phyloP scores from a whole-genome alignment of 2,888 invertebrate genomes.

The Nebria brevicollis region DNA sequence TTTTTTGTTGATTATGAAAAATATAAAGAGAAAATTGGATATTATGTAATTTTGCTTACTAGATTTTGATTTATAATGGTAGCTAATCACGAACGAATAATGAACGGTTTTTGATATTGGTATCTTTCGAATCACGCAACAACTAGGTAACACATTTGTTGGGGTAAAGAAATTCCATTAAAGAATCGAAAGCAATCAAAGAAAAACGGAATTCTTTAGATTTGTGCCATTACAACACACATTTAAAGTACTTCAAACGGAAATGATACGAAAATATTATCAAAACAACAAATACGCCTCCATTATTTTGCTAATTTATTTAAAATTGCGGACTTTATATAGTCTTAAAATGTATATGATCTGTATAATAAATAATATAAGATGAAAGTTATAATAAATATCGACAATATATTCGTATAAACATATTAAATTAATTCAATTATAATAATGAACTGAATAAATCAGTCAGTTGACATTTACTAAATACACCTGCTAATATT shows the following conservation, averaged over 20 bases:
- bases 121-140: neutral
- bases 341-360: neutral
- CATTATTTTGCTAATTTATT: too few species aligned
- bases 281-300: too few species aligned
- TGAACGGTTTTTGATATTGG: neutral
- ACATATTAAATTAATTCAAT: too few species aligned
- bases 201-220: neutral
- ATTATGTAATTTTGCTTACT: neutral
- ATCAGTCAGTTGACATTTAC: neutral
- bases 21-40: neutral
- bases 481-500: constrained; percentile 8
- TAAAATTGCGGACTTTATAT: too few species aligned
- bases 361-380: neutral
- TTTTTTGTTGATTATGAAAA: neutral
- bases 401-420: too few species aligned
- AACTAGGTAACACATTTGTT: neutral
- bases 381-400: too few species aligned
- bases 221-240: neutral
- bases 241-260: neutral
- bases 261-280: neutral
- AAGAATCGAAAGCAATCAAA: neutral
- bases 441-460: neutral
- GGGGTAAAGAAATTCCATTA: neutral
- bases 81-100: neutral
- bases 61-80: neutral